Evolutionary conservation across 2,888 invertebrate genomes (phyloP), one percentile per base, ranked within the genome.

Genomic region (Emmelina monodactyla): DNA sequence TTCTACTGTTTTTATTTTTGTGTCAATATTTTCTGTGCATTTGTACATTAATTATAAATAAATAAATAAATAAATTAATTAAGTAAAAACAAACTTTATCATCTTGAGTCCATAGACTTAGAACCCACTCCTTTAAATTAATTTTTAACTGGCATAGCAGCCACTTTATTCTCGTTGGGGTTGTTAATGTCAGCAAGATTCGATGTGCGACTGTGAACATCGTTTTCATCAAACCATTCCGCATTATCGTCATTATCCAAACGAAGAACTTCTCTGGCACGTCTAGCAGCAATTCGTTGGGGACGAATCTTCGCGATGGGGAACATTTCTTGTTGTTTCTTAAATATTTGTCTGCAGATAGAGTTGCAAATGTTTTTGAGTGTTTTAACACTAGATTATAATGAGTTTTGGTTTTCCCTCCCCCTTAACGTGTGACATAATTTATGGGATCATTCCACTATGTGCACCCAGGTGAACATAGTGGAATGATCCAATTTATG

Each of bases 241-340:
- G 31, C 29, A 34, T 37, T 28, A 34, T 34, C 37, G 25, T 37
- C 15, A 37, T 19, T 9, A 19, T 19, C 9, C 19, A 29, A 13
- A 39, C 44, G 42, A 42, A 42, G 40, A 40, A 44, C 22, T 44
- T 42, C 42, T 40, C 35, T 41, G 41, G 41, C 41, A 44, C 39
- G 37, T 37, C 40, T 40, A 41, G 39, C 34, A 15, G 39, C 42
- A 19, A 41, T 43, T 44, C 35, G 34, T 42, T 41, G 38, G 38
- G 41, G 42, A 25, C 41, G 39, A 22, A 44, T 34, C 39, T 42
- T 41, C 15, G 41, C 38, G 9, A 45, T 42, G 28, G 42, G 38
- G 9, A 42, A 14, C 16, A 34, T 31, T 22, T 41, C 19, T 35
- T 39, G 32, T 19, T 19, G 19, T 9, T 9, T 19, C 9, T 5